Evolutionary conservation across 2,888 invertebrate genomes (phyloP), one percentile per base, ranked within the genome.

Genomic region (Dolichopus griseipennis): DNA sequence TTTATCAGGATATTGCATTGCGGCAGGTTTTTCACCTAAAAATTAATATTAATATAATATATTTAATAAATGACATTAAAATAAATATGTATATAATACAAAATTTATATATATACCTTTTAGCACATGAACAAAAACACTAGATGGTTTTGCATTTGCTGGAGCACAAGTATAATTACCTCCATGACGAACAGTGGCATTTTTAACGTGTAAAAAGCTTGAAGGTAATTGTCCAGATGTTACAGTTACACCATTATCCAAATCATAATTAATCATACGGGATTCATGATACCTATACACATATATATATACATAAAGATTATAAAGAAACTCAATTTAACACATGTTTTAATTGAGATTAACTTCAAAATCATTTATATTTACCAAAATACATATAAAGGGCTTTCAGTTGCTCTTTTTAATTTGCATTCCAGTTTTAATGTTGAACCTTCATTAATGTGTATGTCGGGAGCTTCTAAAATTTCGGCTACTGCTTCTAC

Each of bases 111-210:
- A 4, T 52, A 52, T 78, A 88, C 88, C 87, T 77, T 85, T 84
- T 65, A 90, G 81, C 37, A 91, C 89, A 75, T 90, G 90, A 1
- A 91, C 90, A 62, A 87, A 88, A 70, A 91, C 90, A 69, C 88
- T 90, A 33, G 90, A 88, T 8, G 89, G 87, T 70, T 86, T 85
- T 0, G 91, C 90, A 78, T 91, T 92, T 10, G 90, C 90, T 10
- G 92, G 91, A 62, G 89, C 89, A 76, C 92, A 92, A 15, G 90
- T 89, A 77, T 91, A 92, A 81, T 92, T 92, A 22, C 91, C 91
- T n/a, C 88, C 87, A 75, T 91, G 90, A 65, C 86, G 83, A 0
- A 81, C 82, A 77, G 75, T 82, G 0, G 88, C 89, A 74, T 88
- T 87, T 37, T 87, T 85, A 66, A 90, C 86, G 68, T 88, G 85